phyloP scores from a whole-genome alignment of 1,140 invertebrate species.

The Diorhabda elongata region DNA sequence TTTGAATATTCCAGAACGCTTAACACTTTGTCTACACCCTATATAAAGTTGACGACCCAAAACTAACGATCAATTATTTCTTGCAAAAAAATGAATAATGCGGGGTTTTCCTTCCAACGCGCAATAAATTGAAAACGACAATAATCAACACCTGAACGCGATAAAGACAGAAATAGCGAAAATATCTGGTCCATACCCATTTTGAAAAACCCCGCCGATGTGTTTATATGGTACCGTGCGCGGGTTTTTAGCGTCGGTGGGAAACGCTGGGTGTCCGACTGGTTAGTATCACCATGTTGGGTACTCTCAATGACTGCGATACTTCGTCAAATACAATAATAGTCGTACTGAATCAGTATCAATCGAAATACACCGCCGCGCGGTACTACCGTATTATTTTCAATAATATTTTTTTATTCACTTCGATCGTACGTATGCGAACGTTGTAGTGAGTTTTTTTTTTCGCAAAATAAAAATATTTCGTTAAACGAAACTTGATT shows the following conservation, averaged over 20 bases:
- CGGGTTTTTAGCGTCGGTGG: conserved; percentile 31
- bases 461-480: neutral
- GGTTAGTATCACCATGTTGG: conserved; percentile 32
- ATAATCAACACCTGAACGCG: too few relatives aligned
- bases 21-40: too few relatives aligned
- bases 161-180: neutral
- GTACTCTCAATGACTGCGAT: conserved; percentile 32
- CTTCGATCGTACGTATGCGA: conserved; percentile 15
- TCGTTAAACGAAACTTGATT: conserved; percentile 16
- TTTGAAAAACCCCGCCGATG: conserved; percentile 9
- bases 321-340: neutral
- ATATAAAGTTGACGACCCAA: too few relatives aligned
- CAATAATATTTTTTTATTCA: conserved; percentile 2
- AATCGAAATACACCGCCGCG: conserved; percentile 9
- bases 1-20: too few relatives aligned
- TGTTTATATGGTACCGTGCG: conserved; percentile 24
- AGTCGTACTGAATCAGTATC: conserved; percentile 15
- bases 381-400: conserved; percentile 5
- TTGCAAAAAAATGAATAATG: too few relatives aligned
- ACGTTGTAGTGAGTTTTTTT: conserved; percentile 14
- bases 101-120: too few relatives aligned
- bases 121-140: too few relatives aligned
- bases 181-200: conserved; percentile 17
- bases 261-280: conserved; percentile 25
- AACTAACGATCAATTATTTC: too few relatives aligned